A percentile compares a stretch with the other conserved stretches of the same genome.
These are phyloP conservation scores for Dorcus hopei DNA, from an alignment of 2,888 invertebrate species.

Conservation along the genomic window DNA sequence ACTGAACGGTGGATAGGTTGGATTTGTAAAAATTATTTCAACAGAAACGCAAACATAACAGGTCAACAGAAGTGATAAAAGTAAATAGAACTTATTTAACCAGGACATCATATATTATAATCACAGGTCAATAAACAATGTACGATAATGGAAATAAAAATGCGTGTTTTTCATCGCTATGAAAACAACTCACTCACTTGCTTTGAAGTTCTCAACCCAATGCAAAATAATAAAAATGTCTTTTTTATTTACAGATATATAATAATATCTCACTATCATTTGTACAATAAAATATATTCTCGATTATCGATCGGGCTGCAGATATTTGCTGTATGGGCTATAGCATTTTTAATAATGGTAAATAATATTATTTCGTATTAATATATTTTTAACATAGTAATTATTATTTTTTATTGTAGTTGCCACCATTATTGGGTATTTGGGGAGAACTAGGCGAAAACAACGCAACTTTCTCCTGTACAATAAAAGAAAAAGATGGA, in stretches of 20 bases:
- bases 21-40: too few species aligned
- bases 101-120: too few species aligned
- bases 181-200: too few species aligned
- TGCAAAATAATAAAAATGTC: not conserved
- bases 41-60: too few species aligned
- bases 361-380: conserved; percentile 34
- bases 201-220: not conserved
- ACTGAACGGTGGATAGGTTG: too few species aligned
- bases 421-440: conserved; percentile 74
- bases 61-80: too few species aligned
- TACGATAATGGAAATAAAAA: too few species aligned
- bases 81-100: too few species aligned
- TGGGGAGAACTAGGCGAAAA: conserved; percentile 86
- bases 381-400: not conserved
- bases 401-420: conserved; percentile 45
- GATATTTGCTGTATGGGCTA: conserved; percentile 75
- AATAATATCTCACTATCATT: conserved; percentile 75
- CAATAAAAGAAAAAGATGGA: conserved; percentile 75
- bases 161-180: too few species aligned
- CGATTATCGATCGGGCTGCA: conserved; percentile 71
- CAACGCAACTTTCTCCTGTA: conserved; percentile 81
- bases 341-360: conserved; percentile 71
- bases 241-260: conserved; percentile 65
- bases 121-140: too few species aligned
- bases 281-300: conserved; percentile 77